Evolutionary conservation across 2,888 invertebrate genomes (phyloP).

Genomic region (Hofmannophila pseudospretella): DNA sequence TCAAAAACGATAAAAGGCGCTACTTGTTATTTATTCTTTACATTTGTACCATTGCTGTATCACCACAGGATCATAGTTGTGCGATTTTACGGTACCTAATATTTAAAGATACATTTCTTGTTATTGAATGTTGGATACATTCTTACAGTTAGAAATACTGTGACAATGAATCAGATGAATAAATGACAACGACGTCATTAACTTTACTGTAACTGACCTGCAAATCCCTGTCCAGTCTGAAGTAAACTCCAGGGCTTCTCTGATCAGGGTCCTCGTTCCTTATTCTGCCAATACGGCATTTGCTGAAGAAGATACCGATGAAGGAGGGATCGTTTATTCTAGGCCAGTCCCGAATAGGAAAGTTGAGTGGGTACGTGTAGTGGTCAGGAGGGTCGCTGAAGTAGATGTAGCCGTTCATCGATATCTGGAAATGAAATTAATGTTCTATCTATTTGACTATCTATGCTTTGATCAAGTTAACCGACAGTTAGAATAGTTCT

Average conservation of each 20-base stretch:
- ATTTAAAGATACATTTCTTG: too few relatives aligned
- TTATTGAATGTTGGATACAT: too few relatives aligned
- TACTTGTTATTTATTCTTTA: too few relatives aligned
- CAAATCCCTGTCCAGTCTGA: constrained; percentile 79
- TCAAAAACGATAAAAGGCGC: too few relatives aligned
- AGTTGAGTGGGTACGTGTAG: constrained; percentile 90
- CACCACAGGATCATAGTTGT: too few relatives aligned
- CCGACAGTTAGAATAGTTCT: too few relatives aligned
- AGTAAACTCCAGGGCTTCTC: constrained; percentile 89
- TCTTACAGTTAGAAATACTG: too few relatives aligned
- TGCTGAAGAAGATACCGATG: constrained; percentile 95
- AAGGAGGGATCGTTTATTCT: constrained; percentile 92
- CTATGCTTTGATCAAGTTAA: neutral
- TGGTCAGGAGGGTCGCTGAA: constrained; percentile 94
- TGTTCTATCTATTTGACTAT: neutral
- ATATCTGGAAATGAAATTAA: constrained; percentile 79
- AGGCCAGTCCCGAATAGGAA: constrained; percentile 93
- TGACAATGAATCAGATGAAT: too few relatives aligned
- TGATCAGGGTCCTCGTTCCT: constrained; percentile 86
- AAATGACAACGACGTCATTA: too few relatives aligned
- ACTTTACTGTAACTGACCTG: constrained; percentile 50
- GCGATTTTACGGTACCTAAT: too few relatives aligned
- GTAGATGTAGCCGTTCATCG: constrained; percentile 89
- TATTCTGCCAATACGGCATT: constrained; percentile 87
- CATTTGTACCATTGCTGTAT: too few relatives aligned